Evolutionary conservation across 2,888 invertebrate genomes (phyloP), one percentile per base, ranked within the genome.

Genomic region (Heterodera filipjevi): DNA sequence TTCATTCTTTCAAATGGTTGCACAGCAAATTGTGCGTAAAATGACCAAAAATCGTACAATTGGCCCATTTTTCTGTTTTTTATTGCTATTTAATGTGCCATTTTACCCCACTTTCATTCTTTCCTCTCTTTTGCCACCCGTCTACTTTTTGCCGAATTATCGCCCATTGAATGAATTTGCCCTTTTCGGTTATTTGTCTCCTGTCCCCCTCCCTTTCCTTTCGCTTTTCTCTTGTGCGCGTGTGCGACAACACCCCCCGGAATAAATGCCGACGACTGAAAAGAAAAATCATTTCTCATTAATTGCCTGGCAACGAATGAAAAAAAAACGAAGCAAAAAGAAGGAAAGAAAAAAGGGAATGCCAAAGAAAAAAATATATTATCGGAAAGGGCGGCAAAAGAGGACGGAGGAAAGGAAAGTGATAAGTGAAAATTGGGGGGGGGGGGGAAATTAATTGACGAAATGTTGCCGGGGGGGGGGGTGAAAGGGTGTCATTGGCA

Each of bases 231-330:
- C 53, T 46, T 46, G 1, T 22, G 53, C 22, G 22, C 53, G 53
- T 53, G 22, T 19, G 22, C 46, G 16, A 16, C 16, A 46, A 46
- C n/a, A n/a, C n/a, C n/a, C n/a, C n/a, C 39, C 39, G 39, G 12
- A 39, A 39, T 39, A 39, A 39, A 39, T 39, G 39, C 39, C 39
- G 16, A 49, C 49, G 16, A 14, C 12, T 44, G 16, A 19, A 19
- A 3, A 16, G 8, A 14, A 49, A 49, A 49, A 49, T 39, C 39
- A 39, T 39, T n/a, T 49, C 46, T 66, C 66, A 66, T 68, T 68
- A 68, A 68, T 68, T 68, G 68, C 68, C 68, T 68, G 27, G 68
- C 68, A 68, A 68, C 68, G 59, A 22, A 53, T 6, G 5, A 53
- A 22, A 53, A 53, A 19, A 22, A 53, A 53, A 14, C 53, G 22